Evolutionary conservation across 2,888 invertebrate genomes (phyloP), one percentile per base, ranked within the genome.

Genomic region (Dascillus cervinus): DNA sequence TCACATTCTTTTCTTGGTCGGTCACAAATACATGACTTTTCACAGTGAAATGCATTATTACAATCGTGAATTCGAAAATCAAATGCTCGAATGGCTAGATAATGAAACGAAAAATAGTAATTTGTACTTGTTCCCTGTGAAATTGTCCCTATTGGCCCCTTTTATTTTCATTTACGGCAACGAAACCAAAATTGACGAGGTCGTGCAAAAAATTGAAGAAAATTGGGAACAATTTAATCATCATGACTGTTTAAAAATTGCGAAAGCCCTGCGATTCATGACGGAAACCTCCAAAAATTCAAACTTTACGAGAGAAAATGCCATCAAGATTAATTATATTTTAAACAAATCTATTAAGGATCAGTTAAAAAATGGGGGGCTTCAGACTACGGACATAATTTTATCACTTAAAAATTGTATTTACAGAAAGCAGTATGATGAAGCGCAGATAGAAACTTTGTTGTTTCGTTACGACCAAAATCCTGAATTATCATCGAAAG

Each of bases 11-110:
- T n/a, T n/a, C n/a, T n/a, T n/a, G n/a, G n/a, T 71, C 19, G 67
- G 68, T 37, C 62, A 67, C 32, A 67, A 67, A 33, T 75, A 75
- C 44, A 66, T 72, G 61, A 62, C 67, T 47, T 74, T 73, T 44
- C 69, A 69, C 40, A 67, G 66, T 30, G 70, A 71, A 47, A 48
- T 72, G 2, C 66, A 69, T 3, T 67, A 68, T 4, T 73, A 69
- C 48, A 58, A 72, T 1, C 43, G 48, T n/a, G 49, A 53, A 4
- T 60, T 73, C 36, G 75, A 75, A 45, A 61, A 58, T 8, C 43
- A 49, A 20, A 41, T 70, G n/a, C 52, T 63, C 11, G 50, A 58
- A 14, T 43, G 64, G 39, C 56, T 69, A 36, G 52, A 66, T 44
- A 38, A 53, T 3, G 58, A 60, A 32, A 52, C 67, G 1, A 52